Evolutionary conservation across 2,113 vertebrate species (phyloP).

Genomic region (Xiphophorus hellerii): DNA sequence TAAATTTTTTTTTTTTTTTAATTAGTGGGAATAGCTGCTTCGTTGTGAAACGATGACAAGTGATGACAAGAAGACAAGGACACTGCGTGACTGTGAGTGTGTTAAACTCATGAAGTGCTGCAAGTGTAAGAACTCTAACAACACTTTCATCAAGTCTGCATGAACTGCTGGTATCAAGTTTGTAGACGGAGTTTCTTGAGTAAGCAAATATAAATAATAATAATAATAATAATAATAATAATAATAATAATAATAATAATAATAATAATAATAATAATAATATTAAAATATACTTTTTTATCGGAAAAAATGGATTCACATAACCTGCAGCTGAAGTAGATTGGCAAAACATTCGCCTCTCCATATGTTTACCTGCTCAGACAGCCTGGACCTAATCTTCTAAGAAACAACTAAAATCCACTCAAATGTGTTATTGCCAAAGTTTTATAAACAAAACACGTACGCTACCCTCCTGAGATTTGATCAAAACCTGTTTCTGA

Average conservation of each 20-base stretch:
- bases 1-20: not conserved
- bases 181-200: not conserved
- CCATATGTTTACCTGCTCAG: conserved; percentile 3
- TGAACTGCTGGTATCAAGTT: not conserved
- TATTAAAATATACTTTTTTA: too few species aligned
- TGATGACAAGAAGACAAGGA: conserved; percentile 50
- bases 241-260: not conserved
- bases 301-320: not conserved
- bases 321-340: not conserved
- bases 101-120: conserved; percentile 52
- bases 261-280: not conserved
- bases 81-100: conserved; percentile 46
- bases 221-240: not conserved
- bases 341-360: conserved; percentile 1
- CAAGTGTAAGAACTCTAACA: conserved; percentile 43
- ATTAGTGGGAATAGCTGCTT: conserved; percentile 24
- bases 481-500: not conserved
- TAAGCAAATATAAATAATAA: not conserved
- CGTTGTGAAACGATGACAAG: conserved; percentile 56
- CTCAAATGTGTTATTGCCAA: conserved; percentile 4
- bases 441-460: conserved; percentile 41
- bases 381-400: not conserved
- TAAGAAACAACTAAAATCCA: conserved; percentile 8
- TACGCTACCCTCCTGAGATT: not conserved
- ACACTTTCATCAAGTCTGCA: conserved; percentile 18